phyloP scores from a whole-genome alignment of 2,888 invertebrate species.

The Notocelia uddmanniana region DNA sequence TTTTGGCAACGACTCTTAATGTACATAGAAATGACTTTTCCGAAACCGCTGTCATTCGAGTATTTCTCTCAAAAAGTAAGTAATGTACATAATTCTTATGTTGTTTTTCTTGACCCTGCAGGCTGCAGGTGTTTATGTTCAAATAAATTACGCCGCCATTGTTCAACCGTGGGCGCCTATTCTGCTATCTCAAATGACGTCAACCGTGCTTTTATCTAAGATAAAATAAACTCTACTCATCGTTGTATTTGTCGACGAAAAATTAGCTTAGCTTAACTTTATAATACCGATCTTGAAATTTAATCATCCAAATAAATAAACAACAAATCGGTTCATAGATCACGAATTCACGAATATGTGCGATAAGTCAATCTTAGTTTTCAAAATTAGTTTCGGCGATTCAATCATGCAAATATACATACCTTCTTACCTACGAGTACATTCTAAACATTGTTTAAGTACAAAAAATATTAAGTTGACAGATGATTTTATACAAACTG shows the following conservation, averaged over 20 bases:
- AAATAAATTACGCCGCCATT: slow-evolving; percentile 40
- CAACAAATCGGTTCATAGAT: too few relatives aligned
- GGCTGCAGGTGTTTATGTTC: slow-evolving; percentile 36
- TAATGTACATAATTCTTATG: too few relatives aligned
- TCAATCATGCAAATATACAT: too few relatives aligned
- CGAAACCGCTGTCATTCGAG: not conserved
- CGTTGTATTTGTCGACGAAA: not conserved
- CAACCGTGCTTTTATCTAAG: slow-evolving; percentile 5
- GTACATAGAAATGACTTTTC: too few relatives aligned
- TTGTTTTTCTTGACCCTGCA: slow-evolving; percentile 29
- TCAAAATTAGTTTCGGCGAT: too few relatives aligned
- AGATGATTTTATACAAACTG: too few relatives aligned
- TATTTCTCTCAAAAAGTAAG: not conserved
- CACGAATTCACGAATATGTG: too few relatives aligned
- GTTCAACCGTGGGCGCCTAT: slow-evolving; percentile 11
- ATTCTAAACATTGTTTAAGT: too few relatives aligned
- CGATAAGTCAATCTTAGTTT: too few relatives aligned
- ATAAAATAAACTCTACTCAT: not conserved
- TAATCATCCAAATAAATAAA: not conserved
- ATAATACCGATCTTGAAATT: not conserved
- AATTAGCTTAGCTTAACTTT: not conserved
- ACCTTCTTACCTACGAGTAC: too few relatives aligned
- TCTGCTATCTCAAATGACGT: slow-evolving; percentile 4
- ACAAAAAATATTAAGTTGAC: too few relatives aligned
- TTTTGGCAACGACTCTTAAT: too few relatives aligned